phyloP scores from a whole-genome alignment of 2,888 invertebrate genomes.

The Acanthoscelides obtectus region DNA sequence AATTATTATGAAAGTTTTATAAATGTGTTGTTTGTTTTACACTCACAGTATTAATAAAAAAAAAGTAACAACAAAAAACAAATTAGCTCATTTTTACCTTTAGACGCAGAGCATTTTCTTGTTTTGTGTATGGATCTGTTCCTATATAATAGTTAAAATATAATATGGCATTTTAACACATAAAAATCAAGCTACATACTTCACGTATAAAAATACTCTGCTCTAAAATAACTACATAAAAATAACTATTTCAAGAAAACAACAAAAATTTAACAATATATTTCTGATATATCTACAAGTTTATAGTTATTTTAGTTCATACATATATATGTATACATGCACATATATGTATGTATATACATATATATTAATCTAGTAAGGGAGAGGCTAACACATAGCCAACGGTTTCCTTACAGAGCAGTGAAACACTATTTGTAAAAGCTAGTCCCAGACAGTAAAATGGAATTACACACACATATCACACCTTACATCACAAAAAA shows the following conservation, averaged over 20 bases:
- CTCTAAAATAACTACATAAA: constrained; percentile 28
- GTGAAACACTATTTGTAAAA: constrained; percentile 30
- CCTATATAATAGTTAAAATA: constrained; percentile 20
- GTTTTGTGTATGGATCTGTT: constrained; percentile 3
- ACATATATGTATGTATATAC: constrained; percentile 26
- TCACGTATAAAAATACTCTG: constrained; percentile 24
- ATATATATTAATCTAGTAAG: constrained; percentile 39
- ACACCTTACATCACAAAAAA: constrained; percentile 30
- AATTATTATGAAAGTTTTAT: constrained; percentile 35
- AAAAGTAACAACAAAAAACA: constrained; percentile 31
- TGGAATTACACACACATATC: constrained; percentile 24
- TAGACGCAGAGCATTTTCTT: constrained; percentile 30
- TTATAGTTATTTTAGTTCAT: constrained; percentile 42
- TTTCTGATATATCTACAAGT: constrained; percentile 46
- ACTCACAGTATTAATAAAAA: constrained; percentile 33
- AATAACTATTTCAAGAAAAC: constrained; percentile 30
- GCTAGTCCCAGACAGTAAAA: constrained; percentile 26
- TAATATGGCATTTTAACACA: constrained; percentile 21
- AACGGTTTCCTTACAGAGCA: constrained; percentile 33
- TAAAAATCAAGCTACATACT: constrained; percentile 10
- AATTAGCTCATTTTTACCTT: constrained; percentile 29
- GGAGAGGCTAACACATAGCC: constrained; percentile 33
- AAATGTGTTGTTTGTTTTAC: constrained; percentile 36
- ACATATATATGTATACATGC: constrained; percentile 20
- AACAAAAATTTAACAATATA: constrained; percentile 46